phyloP scores from a whole-genome alignment of 2,113 vertebrate species.

The Peromyscus californicus region DNA sequence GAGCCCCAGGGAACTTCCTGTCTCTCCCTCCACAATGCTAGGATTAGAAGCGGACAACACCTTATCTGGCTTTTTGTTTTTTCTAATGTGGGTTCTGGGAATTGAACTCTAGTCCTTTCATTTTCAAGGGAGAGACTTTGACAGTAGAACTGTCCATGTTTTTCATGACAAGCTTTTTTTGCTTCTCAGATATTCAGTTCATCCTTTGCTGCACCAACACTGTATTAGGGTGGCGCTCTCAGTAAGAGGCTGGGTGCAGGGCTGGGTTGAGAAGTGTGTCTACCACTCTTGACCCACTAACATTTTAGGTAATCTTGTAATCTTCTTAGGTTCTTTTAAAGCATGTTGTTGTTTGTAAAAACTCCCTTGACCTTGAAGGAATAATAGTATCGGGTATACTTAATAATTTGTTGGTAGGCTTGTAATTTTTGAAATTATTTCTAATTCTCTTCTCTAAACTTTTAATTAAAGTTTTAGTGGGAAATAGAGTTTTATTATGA shows the following conservation, averaged over 20 bases:
- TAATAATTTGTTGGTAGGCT: conserved; percentile 36
- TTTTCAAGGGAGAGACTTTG: neutral
- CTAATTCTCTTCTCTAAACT: neutral
- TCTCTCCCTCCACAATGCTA: neutral
- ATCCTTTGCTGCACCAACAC: neutral
- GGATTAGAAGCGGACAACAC: neutral
- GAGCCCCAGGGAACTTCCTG: neutral
- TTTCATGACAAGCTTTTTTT: neutral
- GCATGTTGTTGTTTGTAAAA: neutral
- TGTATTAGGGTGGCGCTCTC: neutral
- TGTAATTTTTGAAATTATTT: conserved; percentile 30
- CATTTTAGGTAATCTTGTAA: conserved; percentile 35
- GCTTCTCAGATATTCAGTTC: neutral
- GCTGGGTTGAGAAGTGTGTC: neutral
- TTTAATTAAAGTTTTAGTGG: neutral
- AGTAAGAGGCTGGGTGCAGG: neutral
- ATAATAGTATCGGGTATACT: neutral
- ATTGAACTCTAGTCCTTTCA: neutral
- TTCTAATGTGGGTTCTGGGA: neutral
- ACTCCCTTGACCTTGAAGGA: conserved; percentile 15
- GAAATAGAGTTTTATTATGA: neutral
- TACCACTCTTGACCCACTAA: neutral
- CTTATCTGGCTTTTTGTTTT: no score
- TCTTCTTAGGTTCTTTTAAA: conserved; percentile 9
- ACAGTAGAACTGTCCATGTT: neutral